Base-by-base conservation (phyloP, 2,113 vertebrate species). In the Megaleporinus macrocephalus region DNA sequence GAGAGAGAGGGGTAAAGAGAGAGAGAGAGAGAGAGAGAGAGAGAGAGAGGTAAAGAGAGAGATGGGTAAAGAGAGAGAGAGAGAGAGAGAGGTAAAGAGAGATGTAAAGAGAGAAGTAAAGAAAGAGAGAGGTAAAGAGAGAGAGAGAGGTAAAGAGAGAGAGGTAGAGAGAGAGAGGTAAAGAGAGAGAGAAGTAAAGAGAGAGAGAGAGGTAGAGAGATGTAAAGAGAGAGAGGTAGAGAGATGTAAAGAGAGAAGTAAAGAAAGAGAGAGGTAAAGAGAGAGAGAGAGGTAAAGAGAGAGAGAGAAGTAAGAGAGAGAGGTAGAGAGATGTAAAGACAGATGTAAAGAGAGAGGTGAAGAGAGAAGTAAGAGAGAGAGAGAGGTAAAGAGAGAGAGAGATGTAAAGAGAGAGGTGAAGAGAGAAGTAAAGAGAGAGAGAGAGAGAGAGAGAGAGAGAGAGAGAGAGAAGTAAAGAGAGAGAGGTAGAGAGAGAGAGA, bases 151-250 rank as follows among this genome's bases (percentile, higher is more conserved):
- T 4, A 10, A 47, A 47, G 73, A 78, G 69, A 59, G 81, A 55
- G 27, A 49, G 36, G 66, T 15, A 57, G 5, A 30, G 15, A 26
- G n/a, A 59, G 27, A 41, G 57, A 73, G 36, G 36, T 49, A 29
- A 55, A n/a, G 14, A 62, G 41, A 66, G 55, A 27, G 57, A 29
- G 53, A 6, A 47, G 12, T 4, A 47, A 11, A 47, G 7, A 10
- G 12, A 10, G 1, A 33, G 53, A 26, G 73, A 84, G 87, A 77
- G 87, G 81, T 85, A 83, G 85, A 61, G 84, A 69, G 76, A 69
- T 1, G 44, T 1, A 10, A 10, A 12, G 13, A 47, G 1, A 11
- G 12, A 65, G 53, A 63, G 80, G n/a, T n/a, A n/a, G n/a, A n/a
- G n/a, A n/a, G n/a, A n/a, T n/a, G n/a, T n/a, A n/a, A n/a, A n/a